A percentile compares a stretch with the other conserved stretches of the same genome.
Conservation (phyloP, 1,140 invertebrate genomes). For the Nephila pilipes region DNA sequence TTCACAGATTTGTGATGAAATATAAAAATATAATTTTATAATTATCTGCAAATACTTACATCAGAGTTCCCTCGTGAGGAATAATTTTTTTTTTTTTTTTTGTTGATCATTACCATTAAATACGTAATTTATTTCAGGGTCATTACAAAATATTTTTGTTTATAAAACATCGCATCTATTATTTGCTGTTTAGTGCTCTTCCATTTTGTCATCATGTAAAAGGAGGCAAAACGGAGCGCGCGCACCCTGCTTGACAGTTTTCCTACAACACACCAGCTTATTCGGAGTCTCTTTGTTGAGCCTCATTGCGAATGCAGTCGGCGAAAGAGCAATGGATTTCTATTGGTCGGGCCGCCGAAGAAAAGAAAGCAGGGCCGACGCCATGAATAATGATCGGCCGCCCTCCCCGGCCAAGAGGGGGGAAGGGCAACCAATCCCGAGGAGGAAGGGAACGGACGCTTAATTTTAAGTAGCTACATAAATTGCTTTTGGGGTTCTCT, state of each 20-base stretch:
- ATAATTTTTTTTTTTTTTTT: too few species aligned
- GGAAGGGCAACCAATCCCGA: background rate
- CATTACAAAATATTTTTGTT: too few species aligned
- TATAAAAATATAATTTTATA: too few species aligned
- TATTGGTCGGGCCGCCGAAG: slow-evolving; percentile 51
- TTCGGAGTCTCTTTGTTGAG: background rate
- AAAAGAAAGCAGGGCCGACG: slow-evolving; percentile 35
- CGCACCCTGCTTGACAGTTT: background rate
- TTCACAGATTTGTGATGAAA: too few species aligned
- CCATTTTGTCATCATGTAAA: too few species aligned
- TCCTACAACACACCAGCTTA: background rate
- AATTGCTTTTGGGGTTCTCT: background rate
- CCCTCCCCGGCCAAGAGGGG: slow-evolving; percentile 32
- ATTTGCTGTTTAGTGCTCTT: too few species aligned
- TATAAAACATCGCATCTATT: too few species aligned
- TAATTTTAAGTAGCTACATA: slow-evolving; percentile 41
- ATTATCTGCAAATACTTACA: too few species aligned
- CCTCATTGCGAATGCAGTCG: slow-evolving; percentile 68
- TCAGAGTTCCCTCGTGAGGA: too few species aligned
- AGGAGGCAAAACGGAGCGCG: too few species aligned
- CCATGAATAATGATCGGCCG: slow-evolving; percentile 65
- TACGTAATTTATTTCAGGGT: too few species aligned
- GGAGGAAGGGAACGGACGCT: background rate
- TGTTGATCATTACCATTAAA: too few species aligned
- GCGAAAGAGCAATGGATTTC: slow-evolving; percentile 56